Conservation (phyloP, 2,888 invertebrate genomes). For the Dicyrtomina minuta region DNA sequence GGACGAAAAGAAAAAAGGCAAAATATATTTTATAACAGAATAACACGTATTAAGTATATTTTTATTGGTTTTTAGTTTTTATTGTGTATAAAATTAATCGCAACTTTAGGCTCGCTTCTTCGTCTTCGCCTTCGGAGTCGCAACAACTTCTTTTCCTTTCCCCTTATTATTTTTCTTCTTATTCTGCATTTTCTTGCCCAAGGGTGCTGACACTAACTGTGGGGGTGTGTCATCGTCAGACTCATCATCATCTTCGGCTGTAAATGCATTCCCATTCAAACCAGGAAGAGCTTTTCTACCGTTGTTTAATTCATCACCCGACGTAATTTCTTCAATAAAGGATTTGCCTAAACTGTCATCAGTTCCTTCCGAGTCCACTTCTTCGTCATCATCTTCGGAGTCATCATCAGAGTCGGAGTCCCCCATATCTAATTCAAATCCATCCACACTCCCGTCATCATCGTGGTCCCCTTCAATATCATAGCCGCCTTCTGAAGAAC, state of each 20-base stretch:
- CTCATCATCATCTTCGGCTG: constrained; percentile 9
- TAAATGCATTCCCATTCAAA: neutral
- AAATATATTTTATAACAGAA: too few relatives aligned
- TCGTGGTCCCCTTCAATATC: constrained; percentile 9
- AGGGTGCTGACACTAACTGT: neutral
- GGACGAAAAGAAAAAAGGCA: too few relatives aligned
- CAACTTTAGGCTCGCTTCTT: too few relatives aligned
- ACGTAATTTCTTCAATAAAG: constrained; percentile 6
- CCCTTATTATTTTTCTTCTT: constrained; percentile 2
- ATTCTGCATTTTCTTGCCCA: neutral
- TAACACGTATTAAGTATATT: too few relatives aligned
- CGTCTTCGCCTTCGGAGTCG: too few relatives aligned
- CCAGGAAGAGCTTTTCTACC: neutral
- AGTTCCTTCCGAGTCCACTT: constrained; percentile 22
- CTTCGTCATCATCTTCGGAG: neutral
- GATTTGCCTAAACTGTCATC: constrained; percentile 29
- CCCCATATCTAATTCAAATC: too few relatives aligned
- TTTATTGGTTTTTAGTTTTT: too few relatives aligned
- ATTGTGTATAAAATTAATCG: too few relatives aligned
- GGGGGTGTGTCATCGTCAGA: constrained; percentile 20
- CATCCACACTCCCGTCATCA: constrained; percentile 16
- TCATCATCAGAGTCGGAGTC: constrained; percentile 12
- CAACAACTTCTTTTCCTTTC: too few relatives aligned
- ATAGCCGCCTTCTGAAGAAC: constrained; percentile 14
- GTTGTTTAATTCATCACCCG: constrained; percentile 7